Evolutionary conservation across 2,888 invertebrate genomes (phyloP).

Genomic region (Ectemnius cavifrons): DNA sequence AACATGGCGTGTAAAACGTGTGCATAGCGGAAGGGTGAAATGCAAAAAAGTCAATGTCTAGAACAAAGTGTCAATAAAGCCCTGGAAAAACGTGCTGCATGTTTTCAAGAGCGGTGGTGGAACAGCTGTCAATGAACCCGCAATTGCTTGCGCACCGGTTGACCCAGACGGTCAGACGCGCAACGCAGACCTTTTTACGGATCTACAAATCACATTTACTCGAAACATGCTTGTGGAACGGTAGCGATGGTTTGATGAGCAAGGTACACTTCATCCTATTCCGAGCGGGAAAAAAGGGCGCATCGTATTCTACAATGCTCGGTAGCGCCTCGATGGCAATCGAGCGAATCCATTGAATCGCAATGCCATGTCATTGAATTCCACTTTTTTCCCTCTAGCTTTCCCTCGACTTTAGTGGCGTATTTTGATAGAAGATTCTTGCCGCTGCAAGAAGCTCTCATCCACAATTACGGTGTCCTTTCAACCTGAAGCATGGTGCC

Average conservation of each 20-base stretch:
- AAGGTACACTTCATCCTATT: not conserved
- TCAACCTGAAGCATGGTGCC: no score
- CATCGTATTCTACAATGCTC: not conserved
- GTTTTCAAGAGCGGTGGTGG: no score
- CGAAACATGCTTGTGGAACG: not conserved
- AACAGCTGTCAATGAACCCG: no score
- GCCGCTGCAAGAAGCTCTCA: no score
- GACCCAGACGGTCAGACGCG: not conserved
- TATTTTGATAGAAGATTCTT: not conserved
- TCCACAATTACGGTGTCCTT: no score
- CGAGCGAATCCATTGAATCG: constrained; percentile 7
- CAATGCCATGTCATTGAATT: not conserved
- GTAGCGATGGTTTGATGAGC: not conserved
- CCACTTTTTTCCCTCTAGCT: not conserved
- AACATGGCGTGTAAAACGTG: no score
- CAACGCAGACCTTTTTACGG: not conserved
- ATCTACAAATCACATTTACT: not conserved
- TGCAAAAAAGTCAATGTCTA: not conserved
- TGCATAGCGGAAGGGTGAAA: not conserved
- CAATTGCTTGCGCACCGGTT: no score
- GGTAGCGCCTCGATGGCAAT: not conserved
- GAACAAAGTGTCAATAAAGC: no score
- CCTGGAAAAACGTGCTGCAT: no score
- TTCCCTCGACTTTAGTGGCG: not conserved
- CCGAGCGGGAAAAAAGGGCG: not conserved